Evolutionary conservation across 2,797 vertebrate species (phyloP), one percentile per base, ranked within the genome.

Genomic region (Coracias cyanogaster): DNA sequence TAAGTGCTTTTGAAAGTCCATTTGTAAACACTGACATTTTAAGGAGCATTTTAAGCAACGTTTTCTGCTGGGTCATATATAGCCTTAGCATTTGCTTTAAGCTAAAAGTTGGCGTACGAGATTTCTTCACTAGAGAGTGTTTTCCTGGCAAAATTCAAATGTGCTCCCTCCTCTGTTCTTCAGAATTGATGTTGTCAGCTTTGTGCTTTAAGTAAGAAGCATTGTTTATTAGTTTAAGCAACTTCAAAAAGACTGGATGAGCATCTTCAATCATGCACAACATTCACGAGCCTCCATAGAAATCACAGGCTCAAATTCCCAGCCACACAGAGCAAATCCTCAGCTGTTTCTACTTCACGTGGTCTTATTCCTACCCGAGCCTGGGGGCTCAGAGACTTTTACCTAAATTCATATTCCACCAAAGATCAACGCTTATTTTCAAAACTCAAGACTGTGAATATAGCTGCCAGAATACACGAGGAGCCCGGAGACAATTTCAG

Each of bases 131-230:
- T 45, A 12, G 18, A 33, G 33, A 76, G 66, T 35, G 22, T 84
- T 81, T 82, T 65, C 46, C 52, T 13, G 49, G 48, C 19, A 0
- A 31, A 85, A 60, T 20, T 72, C 76, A 17, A 33, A 12, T 20
- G 72, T 13, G 13, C 25, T 83, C 51, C 61, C 33, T 76, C 7
- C 46, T 62, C 80, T 9, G 6, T 29, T 82, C 54, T 14, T 46
- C 83, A 29, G 15, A 95, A 90, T 76, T 19, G 77, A 80, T 62
- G 70, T n/a, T 95, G 95, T 67, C 94, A 77, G 80, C 20, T 94
- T 29, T 82, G 88, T 82, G 88, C 93, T 95, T 49, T 72, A 54
- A 84, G 90, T 70, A 20, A 92, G 71, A 48, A 78, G 78, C 45
- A 31, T 72, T 83, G 58, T 93, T 93, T 84, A 79, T 91, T 62